These are phyloP conservation scores for Eretmocerus hayati DNA, from an alignment of 2,888 invertebrate genomes.

Conservation along the genomic window DNA sequence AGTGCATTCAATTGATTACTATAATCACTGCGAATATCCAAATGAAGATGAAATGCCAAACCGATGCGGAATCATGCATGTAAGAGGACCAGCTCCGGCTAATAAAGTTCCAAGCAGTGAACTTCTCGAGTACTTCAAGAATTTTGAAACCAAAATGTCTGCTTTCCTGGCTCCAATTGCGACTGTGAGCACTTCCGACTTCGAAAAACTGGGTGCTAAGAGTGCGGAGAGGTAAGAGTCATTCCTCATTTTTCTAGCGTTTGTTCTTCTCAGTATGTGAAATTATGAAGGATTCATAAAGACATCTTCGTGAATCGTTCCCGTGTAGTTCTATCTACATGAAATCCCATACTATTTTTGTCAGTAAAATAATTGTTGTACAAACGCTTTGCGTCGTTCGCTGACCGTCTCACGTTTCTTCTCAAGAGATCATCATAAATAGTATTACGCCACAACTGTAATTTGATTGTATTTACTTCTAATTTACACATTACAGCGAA, in stretches of 20 bases:
- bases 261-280: no score
- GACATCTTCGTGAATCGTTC: no score
- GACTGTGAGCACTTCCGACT: constrained; percentile 66
- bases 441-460: no score
- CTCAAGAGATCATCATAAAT: no score
- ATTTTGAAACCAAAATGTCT: constrained; percentile 87
- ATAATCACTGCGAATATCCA: constrained; percentile 97
- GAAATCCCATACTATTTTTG: not conserved
- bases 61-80: constrained; percentile 96
- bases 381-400: no score
- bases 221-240: constrained; percentile 54
- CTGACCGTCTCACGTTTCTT: no score
- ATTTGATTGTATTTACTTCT: not conserved
- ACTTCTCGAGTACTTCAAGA: constrained; percentile 66
- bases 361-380: not conserved
- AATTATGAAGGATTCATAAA: no score
- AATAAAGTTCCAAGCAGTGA: constrained; percentile 70
- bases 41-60: constrained; percentile 99
- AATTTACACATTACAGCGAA: constrained; percentile 48
- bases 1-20: constrained; percentile 98
- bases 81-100: constrained; percentile 79
- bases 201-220: constrained; percentile 78
- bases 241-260: not conserved
- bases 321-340: not conserved
- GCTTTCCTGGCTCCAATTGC: constrained; percentile 77